A percentile compares a stretch with the other conserved stretches of the same genome.
Conservation (phyloP, 2,113 vertebrate species). For the Oceanodroma tethys region DNA sequence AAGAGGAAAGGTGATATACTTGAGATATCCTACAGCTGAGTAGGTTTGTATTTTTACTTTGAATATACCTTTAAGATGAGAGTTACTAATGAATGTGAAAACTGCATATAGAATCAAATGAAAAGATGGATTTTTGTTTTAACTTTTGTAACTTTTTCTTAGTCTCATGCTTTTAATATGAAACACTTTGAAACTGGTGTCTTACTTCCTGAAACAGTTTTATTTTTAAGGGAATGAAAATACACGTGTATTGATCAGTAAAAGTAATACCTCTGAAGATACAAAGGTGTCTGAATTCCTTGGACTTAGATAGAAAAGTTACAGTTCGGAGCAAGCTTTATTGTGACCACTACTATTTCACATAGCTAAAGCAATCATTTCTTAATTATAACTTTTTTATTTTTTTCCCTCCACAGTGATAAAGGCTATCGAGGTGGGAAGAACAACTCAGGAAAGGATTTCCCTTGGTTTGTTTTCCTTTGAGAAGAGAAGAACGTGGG, state of each 20-base stretch:
- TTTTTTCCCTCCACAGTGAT: conserved; percentile 41
- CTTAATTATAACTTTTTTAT: not conserved
- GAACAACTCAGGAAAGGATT: conserved; percentile 23
- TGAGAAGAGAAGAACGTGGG: not conserved
- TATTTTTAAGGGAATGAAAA: not conserved
- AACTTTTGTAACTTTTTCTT: not conserved
- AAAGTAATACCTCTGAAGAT: not conserved
- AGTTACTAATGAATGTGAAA: not conserved
- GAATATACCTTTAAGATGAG: not conserved
- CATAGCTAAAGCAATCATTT: not conserved
- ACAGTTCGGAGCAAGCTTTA: not conserved
- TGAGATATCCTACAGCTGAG: not conserved
- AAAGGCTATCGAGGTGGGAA: conserved; percentile 7
- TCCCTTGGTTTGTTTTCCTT: conserved; percentile 10
- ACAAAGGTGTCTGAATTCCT: not conserved
- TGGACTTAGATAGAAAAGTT: not conserved
- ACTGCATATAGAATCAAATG: not conserved
- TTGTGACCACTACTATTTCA: not conserved
- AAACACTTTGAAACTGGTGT: not conserved
- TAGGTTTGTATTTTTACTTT: not conserved
- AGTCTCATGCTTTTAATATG: not conserved
- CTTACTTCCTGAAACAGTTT: not conserved
- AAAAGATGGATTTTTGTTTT: not conserved
- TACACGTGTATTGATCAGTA: not conserved
- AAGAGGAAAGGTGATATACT: not conserved